Conservation (phyloP, 2,113 vertebrate genomes). For the Pluvianellus socialis region DNA sequence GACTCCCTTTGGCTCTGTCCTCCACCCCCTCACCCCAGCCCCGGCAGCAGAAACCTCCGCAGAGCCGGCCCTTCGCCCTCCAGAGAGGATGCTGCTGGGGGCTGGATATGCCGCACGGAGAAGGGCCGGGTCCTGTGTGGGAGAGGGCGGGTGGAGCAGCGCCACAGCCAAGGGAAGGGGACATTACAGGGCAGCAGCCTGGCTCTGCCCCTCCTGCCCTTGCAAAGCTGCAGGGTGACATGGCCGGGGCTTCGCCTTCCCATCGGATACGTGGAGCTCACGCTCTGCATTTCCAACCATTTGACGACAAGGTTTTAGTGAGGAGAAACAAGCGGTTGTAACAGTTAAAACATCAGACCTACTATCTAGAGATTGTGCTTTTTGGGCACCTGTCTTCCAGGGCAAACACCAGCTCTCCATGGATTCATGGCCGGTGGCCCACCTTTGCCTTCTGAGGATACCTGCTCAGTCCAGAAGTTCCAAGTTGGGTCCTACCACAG, state of each 20-base stretch:
- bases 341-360: background rate
- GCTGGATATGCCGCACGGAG: fast-evolving
- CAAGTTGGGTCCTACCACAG: background rate
- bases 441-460: background rate
- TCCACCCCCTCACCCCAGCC: fast-evolving
- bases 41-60: background rate
- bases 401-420: background rate
- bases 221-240: background rate
- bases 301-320: background rate
- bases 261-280: fast-evolving
- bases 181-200: background rate
- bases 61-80: fast-evolving
- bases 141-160: background rate
- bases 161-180: background rate
- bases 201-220: background rate
- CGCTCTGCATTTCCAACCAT: background rate
- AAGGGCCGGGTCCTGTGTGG: background rate
- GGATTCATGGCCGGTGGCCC: background rate
- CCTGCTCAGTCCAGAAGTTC: background rate
- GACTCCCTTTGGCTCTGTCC: background rate
- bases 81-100: fast-evolving
- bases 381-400: background rate
- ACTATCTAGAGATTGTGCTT: background rate
- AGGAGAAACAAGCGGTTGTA: background rate
- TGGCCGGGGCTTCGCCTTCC: background rate